Percentiles rank a stretch among this genome's conserved stretches.
Evolutionary conservation across 2,888 invertebrate species (phyloP).

Genomic region (Catocala fraxini): DNA sequence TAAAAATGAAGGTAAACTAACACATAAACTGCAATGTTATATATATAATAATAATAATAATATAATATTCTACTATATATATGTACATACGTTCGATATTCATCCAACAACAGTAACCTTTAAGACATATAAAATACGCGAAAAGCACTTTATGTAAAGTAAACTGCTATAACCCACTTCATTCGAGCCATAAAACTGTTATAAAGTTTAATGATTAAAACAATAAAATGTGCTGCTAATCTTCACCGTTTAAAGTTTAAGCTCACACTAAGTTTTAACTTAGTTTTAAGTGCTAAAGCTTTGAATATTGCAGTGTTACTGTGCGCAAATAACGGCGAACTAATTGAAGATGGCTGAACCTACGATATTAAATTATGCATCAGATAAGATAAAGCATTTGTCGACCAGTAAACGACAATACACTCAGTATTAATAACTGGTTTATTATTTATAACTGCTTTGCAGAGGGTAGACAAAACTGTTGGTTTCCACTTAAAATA

Average conservation of each 20-base stretch:
- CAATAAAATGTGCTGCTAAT: constrained; percentile 32
- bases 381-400: too few species aligned
- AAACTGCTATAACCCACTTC: constrained; percentile 18
- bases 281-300: constrained; percentile 15
- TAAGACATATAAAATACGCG: constrained; percentile 22
- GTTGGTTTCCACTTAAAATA: too few species aligned
- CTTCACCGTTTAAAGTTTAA: constrained; percentile 20
- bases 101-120: constrained; percentile 7
- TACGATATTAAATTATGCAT: too few species aligned
- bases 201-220: constrained; percentile 35
- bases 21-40: too few species aligned
- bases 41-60: too few species aligned
- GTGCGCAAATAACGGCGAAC: constrained; percentile 2
- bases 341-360: not conserved
- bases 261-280: constrained; percentile 21
- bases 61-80: too few species aligned
- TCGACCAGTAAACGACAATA: too few species aligned
- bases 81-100: not conserved
- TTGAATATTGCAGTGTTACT: constrained; percentile 1
- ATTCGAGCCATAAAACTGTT: constrained; percentile 24
- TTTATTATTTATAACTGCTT: too few species aligned
- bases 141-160: constrained; percentile 23
- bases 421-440: too few species aligned
- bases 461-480: too few species aligned
- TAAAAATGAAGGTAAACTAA: too few species aligned